These are phyloP conservation scores for Oreochromis mossambicus DNA, from an alignment of 2,797 vertebrate species.

Conservation along the genomic window DNA sequence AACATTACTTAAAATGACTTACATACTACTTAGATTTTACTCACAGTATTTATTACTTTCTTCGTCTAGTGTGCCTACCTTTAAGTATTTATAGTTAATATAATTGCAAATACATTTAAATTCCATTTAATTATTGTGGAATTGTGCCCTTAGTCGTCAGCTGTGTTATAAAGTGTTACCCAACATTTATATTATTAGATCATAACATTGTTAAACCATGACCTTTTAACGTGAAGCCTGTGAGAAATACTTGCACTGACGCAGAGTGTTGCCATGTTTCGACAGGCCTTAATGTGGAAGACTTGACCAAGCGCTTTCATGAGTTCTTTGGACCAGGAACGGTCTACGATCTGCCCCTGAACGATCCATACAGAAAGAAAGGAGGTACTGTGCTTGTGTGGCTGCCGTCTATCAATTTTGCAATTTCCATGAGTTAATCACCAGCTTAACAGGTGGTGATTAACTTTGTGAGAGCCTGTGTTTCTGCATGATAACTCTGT, in stretches of 20 bases:
- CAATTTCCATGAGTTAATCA: conserved; percentile 1
- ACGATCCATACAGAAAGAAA: conserved; percentile 65
- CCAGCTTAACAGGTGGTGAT: not conserved
- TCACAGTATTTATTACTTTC: not conserved
- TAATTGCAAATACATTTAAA: not conserved
- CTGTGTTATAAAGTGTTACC: not conserved
- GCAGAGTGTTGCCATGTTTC: not conserved
- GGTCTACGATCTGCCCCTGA: conserved; percentile 68
- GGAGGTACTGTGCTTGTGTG: conserved; percentile 39
- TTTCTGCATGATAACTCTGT: not conserved
- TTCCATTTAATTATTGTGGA: not conserved
- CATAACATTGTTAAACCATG: not conserved
- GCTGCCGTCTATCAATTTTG: not conserved
- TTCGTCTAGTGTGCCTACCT: not conserved
- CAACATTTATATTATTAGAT: not conserved
- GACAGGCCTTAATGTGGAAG: conserved; percentile 58
- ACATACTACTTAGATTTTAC: not conserved
- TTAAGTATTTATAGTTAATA: not conserved
- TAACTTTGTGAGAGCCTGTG: not conserved
- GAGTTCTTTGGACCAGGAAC: conserved; percentile 68
- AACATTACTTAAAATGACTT: not conserved
- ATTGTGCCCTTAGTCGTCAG: not conserved
- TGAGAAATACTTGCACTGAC: not conserved
- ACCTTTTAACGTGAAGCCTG: not conserved
- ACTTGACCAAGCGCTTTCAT: conserved; percentile 59